Percentiles rank a stretch among this genome's conserved stretches.
Conservation (phyloP, 2,888 invertebrate species). For the Uropetala carovei region DNA sequence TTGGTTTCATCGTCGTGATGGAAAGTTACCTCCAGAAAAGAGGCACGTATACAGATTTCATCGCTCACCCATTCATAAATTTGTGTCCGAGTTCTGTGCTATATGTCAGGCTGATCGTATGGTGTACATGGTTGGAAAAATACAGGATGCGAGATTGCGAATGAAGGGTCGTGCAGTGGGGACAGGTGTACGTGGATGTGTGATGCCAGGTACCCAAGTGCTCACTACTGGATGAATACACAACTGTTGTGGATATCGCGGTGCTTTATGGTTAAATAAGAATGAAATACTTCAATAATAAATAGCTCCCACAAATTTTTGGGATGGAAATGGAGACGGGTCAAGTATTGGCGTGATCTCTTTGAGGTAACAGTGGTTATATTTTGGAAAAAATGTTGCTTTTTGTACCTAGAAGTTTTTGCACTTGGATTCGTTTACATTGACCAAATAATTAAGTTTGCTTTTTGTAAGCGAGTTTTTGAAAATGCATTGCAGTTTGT, state of each 20-base stretch:
- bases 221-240: not conserved
- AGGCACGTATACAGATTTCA: not conserved
- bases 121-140: constrained; percentile 12
- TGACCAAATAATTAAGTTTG: too few species aligned
- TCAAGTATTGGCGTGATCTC: not conserved
- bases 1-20: constrained; percentile 18
- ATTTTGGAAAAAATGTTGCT: too few species aligned
- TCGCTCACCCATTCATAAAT: not conserved
- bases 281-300: not conserved
- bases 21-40: not conserved
- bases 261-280: not conserved
- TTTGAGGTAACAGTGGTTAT: too few species aligned
- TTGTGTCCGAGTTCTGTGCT: constrained; percentile 16
- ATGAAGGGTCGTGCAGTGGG: not conserved
- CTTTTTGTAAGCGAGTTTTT: too few species aligned
- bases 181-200: not conserved
- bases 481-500: too few species aligned
- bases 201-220: not conserved
- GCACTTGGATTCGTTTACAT: too few species aligned
- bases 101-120: not conserved
- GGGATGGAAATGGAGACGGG: not conserved
- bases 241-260: not conserved
- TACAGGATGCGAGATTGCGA: not conserved
- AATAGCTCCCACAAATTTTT: not conserved
- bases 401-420: too few species aligned